Evolutionary conservation across 1,140 invertebrate species (phyloP).

Genomic region (Habropoda laboriosa): DNA sequence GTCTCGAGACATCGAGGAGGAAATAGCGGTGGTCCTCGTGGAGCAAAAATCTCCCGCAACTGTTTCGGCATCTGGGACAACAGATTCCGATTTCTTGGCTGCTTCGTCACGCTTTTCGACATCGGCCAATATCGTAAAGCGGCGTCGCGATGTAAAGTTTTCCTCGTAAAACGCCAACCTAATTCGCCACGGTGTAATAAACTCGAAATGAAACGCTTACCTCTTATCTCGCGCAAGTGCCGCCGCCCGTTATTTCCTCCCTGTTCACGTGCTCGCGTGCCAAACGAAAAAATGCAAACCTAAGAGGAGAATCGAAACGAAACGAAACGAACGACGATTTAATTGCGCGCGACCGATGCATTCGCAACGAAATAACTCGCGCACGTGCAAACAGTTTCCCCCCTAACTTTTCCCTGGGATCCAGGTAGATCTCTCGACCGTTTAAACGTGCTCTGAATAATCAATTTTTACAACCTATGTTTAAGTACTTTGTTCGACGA

Average conservation of each 20-base stretch:
- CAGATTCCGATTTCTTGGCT: not conserved
- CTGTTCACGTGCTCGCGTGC: not conserved
- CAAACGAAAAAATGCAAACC: slow-evolving; percentile 37
- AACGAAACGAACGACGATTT: slow-evolving; percentile 1
- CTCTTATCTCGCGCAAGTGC: not conserved
- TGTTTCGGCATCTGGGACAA: too few species aligned
- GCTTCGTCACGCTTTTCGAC: slow-evolving; percentile 2
- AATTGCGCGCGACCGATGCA: not conserved
- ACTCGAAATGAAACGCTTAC: slow-evolving; percentile 62
- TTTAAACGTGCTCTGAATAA: too few species aligned
- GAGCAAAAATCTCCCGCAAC: too few species aligned
- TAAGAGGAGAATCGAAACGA: too few species aligned
- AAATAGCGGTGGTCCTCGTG: too few species aligned
- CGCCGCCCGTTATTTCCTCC: not conserved
- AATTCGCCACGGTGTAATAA: slow-evolving; percentile 66
- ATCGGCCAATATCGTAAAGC: slow-evolving; percentile 25
- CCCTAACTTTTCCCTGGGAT: not conserved
- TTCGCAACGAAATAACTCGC: not conserved
- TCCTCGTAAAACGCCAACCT: slow-evolving; percentile 63
- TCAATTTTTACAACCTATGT: too few species aligned
- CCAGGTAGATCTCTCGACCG: too few species aligned
- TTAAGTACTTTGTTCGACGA: too few species aligned
- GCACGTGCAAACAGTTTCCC: not conserved
- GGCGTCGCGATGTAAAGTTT: slow-evolving; percentile 34
- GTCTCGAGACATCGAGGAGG: too few species aligned